Evolutionary conservation across 2,797 vertebrate species (phyloP).

Genomic region (Tolypeutes matacus): DNA sequence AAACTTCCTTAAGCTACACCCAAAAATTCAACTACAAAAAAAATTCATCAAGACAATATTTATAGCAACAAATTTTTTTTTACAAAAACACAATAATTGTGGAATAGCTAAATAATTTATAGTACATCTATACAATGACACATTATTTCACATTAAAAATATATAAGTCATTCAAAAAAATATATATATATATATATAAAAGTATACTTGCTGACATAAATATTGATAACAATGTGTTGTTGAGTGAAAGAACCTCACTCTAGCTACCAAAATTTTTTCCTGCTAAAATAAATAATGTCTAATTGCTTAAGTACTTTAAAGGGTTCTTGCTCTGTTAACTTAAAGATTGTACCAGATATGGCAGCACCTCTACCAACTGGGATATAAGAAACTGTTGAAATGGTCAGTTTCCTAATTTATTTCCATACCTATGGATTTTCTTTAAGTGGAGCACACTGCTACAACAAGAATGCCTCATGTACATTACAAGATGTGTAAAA

Average conservation of each 20-base stretch:
- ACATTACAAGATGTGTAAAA: slow-evolving; percentile 1
- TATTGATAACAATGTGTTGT: slow-evolving; percentile 16
- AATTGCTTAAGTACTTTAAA: slow-evolving; percentile 25
- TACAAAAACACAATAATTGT: slow-evolving; percentile 27
- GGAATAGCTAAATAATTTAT: not conserved
- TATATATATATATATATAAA: no score
- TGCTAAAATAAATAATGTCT: not conserved
- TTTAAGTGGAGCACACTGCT: not conserved
- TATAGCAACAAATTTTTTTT: not conserved
- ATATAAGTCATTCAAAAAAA: no score
- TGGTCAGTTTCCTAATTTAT: not conserved
- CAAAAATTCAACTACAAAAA: not conserved
- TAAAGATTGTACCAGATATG: not conserved
- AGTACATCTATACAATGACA: not conserved
- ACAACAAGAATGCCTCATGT: slow-evolving; percentile 38
- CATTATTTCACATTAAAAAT: slow-evolving; percentile 31
- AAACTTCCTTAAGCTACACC: slow-evolving; percentile 1
- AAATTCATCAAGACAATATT: not conserved
- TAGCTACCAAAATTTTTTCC: not conserved
- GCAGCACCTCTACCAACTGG: not conserved
- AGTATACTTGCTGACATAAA: not conserved
- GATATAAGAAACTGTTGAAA: slow-evolving; percentile 47
- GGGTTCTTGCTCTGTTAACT: not conserved
- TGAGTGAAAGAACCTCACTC: not conserved
- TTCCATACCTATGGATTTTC: not conserved